phyloP scores from a whole-genome alignment of 2,888 invertebrate species.

The Amorpha juglandis region DNA sequence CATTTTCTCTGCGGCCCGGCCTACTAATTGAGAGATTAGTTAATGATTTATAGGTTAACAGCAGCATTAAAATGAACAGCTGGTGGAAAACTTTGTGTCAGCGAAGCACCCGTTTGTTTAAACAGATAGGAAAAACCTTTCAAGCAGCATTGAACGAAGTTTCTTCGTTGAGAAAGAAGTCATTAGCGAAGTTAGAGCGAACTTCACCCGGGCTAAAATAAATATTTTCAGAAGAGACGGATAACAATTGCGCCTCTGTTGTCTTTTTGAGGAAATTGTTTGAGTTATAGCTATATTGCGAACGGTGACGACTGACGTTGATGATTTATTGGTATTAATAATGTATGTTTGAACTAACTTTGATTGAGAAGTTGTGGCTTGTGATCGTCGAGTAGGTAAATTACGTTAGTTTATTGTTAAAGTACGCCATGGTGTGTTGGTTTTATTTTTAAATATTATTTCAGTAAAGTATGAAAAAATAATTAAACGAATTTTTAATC shows the following conservation, averaged over 20 bases:
- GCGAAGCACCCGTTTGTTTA: slow-evolving; percentile 66
- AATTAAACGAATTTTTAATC: too few species aligned
- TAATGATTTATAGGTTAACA: too few species aligned
- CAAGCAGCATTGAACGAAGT: slow-evolving; percentile 66
- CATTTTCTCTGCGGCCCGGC: too few species aligned
- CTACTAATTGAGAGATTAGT: too few species aligned
- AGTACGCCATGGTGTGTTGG: too few species aligned
- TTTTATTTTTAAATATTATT: too few species aligned
- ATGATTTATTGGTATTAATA: slow-evolving; percentile 42
- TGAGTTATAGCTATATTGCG: slow-evolving; percentile 47
- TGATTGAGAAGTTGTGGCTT: not conserved
- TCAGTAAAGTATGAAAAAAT: too few species aligned
- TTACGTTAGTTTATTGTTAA: not conserved
- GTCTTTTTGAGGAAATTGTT: slow-evolving; percentile 57
- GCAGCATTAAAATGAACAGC: not conserved
- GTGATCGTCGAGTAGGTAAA: not conserved
- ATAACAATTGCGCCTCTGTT: slow-evolving; percentile 70
- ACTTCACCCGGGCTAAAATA: slow-evolving; percentile 67
- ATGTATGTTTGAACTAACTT: slow-evolving; percentile 9
- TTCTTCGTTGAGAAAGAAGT: slow-evolving; percentile 75
- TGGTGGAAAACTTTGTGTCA: slow-evolving; percentile 55
- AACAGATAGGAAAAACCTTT: slow-evolving; percentile 70
- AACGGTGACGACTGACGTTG: slow-evolving; percentile 42
- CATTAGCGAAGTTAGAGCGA: slow-evolving; percentile 74
- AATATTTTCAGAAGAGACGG: slow-evolving; percentile 71